Evolutionary conservation across 2,797 vertebrate species (phyloP).

Genomic region (Calcarius lapponicus): DNA sequence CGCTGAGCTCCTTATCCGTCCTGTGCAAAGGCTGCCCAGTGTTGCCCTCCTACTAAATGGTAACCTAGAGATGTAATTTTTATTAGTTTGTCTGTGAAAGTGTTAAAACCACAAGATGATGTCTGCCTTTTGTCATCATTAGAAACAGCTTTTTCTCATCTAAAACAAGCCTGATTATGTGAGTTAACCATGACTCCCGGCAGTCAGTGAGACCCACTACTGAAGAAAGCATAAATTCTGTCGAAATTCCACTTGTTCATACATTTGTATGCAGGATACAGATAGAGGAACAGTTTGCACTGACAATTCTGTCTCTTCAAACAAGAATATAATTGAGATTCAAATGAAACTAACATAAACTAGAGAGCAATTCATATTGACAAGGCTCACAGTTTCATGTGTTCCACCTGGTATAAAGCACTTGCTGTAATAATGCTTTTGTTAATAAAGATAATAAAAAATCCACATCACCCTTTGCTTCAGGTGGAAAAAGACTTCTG

Average conservation of each 20-base stretch:
- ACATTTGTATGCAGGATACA: neutral
- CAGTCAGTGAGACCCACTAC: neutral
- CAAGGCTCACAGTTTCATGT: neutral
- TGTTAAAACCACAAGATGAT: neutral
- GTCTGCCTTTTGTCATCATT: neutral
- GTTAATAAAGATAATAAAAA: neutral
- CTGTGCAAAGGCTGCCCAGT: constrained; percentile 96
- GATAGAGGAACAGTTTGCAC: neutral
- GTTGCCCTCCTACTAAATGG: constrained; percentile 94
- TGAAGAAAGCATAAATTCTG: neutral
- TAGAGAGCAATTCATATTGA: neutral
- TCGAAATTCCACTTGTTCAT: neutral
- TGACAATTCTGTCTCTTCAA: neutral
- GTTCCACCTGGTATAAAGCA: neutral
- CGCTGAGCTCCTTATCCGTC: constrained; percentile 94
- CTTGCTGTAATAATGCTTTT: neutral
- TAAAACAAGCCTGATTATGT: neutral
- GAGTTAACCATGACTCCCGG: neutral
- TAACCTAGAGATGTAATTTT: constrained; percentile 59
- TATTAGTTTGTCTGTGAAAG: neutral
- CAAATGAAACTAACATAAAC: neutral
- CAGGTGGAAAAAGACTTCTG: neutral
- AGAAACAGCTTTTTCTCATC: neutral
- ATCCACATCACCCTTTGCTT: neutral
- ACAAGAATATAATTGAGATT: neutral